Conservation (phyloP, 2,888 invertebrate species). For the Monopis laevigella region DNA sequence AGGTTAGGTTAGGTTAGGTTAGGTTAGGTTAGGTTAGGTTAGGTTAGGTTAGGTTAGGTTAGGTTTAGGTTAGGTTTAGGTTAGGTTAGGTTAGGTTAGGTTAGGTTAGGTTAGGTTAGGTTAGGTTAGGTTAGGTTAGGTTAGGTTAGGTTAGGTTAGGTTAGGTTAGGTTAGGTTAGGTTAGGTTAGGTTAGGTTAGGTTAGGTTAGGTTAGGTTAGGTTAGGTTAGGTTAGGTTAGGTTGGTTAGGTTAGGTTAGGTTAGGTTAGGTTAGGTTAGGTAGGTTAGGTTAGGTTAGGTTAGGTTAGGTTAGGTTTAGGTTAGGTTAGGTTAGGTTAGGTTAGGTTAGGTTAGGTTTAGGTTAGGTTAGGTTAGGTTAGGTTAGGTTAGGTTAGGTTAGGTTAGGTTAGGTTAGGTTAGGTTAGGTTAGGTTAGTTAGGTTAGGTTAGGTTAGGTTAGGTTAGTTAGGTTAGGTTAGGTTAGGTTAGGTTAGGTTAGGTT, state of each 20-base stretch:
- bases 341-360: slow-evolving; percentile 19
- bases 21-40: slow-evolving; percentile 18
- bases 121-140: slow-evolving; percentile 17
- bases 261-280: slow-evolving; percentile 14
- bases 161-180: slow-evolving; percentile 17
- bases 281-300: slow-evolving; percentile 19
- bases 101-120: slow-evolving; percentile 17
- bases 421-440: slow-evolving; percentile 17
- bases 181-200: slow-evolving; percentile 15
- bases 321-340: slow-evolving; percentile 19
- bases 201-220: slow-evolving; percentile 17
- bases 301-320: slow-evolving; percentile 19
- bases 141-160: slow-evolving; percentile 16
- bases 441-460: slow-evolving; percentile 16
- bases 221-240: slow-evolving; percentile 17
- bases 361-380: slow-evolving; percentile 17
- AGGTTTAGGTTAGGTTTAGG: too few species aligned
- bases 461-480: slow-evolving; percentile 16
- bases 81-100: slow-evolving; percentile 18
- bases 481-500: slow-evolving; percentile 16
- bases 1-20: slow-evolving; percentile 18
- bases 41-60: slow-evolving; percentile 18
- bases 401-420: slow-evolving; percentile 17
- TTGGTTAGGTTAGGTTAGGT: slow-evolving; percentile 17
- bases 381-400: slow-evolving; percentile 17